Percentiles rank a stretch among this genome's conserved stretches.
These are phyloP conservation scores for Rhaphigaster nebulosa DNA, from an alignment of 2,888 invertebrate species.

Conservation along the genomic window DNA sequence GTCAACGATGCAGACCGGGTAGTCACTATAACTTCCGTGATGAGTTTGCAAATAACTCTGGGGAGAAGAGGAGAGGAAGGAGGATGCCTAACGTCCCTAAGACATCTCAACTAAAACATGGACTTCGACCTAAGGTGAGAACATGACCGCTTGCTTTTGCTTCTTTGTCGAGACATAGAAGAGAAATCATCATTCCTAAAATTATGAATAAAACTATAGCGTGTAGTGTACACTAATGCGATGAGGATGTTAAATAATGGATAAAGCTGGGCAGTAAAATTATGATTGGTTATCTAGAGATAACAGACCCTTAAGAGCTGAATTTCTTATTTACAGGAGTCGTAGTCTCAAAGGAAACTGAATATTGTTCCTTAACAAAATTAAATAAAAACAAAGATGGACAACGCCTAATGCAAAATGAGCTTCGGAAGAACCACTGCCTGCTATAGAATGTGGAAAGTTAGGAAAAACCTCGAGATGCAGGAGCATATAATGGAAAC, in stretches of 20 bases:
- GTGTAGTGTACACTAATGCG: not conserved
- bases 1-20: not conserved
- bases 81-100: not conserved
- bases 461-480: too few relatives aligned
- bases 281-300: too few relatives aligned
- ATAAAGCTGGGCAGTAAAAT: not conserved
- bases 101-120: not conserved
- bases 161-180: not conserved
- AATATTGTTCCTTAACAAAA: not conserved
- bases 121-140: not conserved
- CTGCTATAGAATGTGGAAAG: too few relatives aligned
- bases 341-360: not conserved
- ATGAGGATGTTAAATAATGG: not conserved
- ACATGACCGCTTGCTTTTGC: not conserved
- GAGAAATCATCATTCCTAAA: not conserved
- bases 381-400: too few relatives aligned
- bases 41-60: not conserved
- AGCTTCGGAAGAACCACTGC: too few relatives aligned
- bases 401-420: too few relatives aligned
- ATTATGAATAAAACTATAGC: not conserved
- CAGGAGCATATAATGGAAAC: too few relatives aligned
- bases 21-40: constrained; percentile 10
- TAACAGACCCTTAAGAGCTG: not conserved
- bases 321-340: not conserved
- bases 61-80: not conserved